phyloP scores from a whole-genome alignment of 1,140 invertebrate species.

The Melitaea cinxia region DNA sequence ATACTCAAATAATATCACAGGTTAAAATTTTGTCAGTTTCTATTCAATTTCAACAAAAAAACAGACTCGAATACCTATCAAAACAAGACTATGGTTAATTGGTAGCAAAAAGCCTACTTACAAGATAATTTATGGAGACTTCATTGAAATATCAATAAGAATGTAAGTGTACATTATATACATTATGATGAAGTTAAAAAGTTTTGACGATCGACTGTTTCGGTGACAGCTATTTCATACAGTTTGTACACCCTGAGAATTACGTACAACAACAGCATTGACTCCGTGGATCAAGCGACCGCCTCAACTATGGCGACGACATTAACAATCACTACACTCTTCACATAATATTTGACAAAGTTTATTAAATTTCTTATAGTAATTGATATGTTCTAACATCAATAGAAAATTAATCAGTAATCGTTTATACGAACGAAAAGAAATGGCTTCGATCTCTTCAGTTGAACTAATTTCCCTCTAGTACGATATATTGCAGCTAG shows the following conservation, averaged over 20 bases:
- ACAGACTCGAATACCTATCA: too few species aligned
- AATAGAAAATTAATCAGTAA: constrained; percentile 35
- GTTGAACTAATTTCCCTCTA: constrained; percentile 69
- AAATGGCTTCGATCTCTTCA: constrained; percentile 76
- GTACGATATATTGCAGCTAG: constrained; percentile 41
- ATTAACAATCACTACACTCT: constrained; percentile 40
- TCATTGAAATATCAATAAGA: background rate
- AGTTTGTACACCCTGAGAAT: constrained; percentile 49
- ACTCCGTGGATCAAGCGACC: constrained; percentile 65
- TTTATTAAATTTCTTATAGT: constrained; percentile 12
- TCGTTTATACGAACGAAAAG: constrained; percentile 59
- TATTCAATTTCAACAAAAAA: too few species aligned
- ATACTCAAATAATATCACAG: too few species aligned
- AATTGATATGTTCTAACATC: constrained; percentile 10
- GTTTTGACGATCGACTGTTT: constrained; percentile 47
- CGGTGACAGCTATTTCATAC: constrained; percentile 69
- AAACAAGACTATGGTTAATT: too few species aligned
- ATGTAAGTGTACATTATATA: background rate
- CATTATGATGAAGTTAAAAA: constrained; percentile 18
- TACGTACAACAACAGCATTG: constrained; percentile 70
- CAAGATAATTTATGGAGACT: background rate
- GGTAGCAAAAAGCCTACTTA: background rate
- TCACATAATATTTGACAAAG: constrained; percentile 44
- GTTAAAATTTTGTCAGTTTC: too few species aligned
- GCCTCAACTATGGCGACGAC: constrained; percentile 71